Evolutionary conservation across 2,888 invertebrate species (phyloP), one percentile per base, ranked within the genome.

Genomic region (Apomyelois bistriatella): DNA sequence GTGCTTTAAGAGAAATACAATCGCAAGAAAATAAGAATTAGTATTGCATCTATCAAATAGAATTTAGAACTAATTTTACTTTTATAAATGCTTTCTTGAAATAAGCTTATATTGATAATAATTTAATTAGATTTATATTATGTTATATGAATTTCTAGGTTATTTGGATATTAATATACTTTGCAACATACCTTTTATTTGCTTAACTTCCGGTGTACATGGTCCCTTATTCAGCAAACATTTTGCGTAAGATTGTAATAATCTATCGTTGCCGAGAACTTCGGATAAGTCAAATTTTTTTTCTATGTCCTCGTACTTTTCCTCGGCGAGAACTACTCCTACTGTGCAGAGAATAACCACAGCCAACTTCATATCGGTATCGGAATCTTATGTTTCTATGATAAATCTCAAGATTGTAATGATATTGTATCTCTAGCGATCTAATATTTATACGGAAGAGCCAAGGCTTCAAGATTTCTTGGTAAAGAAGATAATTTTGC

Each of bases 131-230:
- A 22, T 22, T 22, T 22, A 22, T 22, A 22, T 22, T 22, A 22
- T 5, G 22, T 22, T 3, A 3, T 22, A 22, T 22, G 2, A 22
- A 22, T 22, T 22, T 22, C 3, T 22, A 22, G 3, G 5, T 22
- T 32, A 32, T 32, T 32, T 32, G 32, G 32, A 9, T 32, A 32
- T 32, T 32, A 32, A 32, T 32, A 22, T 22, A 22, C 22, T 22
- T 22, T 22, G 5, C 5, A 22, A 22, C 22, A 90, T 85, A 95
- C 95, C 92, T 88, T 94, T 95, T 0, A 95, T 80, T 84, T 93
- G 92, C 64, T 92, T 92, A 41, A 93, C 93, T 79, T 95, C 95
- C 7, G 94, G 91, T 0, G 94, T 94, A 72, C 95, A 95, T 2
- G 91, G 92, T 42, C 93, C 94, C 56, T 89, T 84, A 13, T 92